Percentiles rank a stretch among this genome's conserved stretches.
Evolutionary conservation across 2,797 vertebrate species (phyloP).

Genomic region (Acropternis orthonyx): DNA sequence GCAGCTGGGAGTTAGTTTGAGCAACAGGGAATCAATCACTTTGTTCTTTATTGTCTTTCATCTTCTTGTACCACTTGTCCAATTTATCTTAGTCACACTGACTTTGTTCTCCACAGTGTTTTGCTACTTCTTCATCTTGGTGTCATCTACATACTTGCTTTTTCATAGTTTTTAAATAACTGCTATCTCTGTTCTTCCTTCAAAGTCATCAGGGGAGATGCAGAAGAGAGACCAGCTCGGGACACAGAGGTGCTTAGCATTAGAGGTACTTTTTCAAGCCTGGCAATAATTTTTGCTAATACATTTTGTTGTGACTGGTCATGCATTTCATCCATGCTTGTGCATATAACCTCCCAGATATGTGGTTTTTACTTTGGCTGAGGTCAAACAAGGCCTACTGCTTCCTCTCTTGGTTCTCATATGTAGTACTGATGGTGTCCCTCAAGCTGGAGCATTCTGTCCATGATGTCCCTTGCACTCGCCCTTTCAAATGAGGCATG

Average conservation of each 20-base stretch:
- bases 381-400: not conserved
- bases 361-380: not conserved
- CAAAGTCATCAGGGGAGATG: not conserved
- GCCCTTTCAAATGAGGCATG: not conserved
- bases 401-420: not conserved
- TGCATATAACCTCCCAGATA: not conserved
- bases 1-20: not conserved
- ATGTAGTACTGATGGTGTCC: not conserved
- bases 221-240: not conserved
- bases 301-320: not conserved
- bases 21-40: constrained; percentile 11
- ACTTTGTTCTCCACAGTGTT: constrained; percentile 1
- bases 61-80: not conserved
- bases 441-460: not conserved
- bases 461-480: not conserved
- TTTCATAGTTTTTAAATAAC: not conserved
- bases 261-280: not conserved
- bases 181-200: not conserved
- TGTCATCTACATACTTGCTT: not conserved
- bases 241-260: not conserved
- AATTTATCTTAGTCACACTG: not conserved
- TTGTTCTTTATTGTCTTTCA: not conserved
- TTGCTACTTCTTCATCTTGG: not conserved
- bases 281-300: not conserved
- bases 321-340: not conserved